Conservation (phyloP, 2,888 invertebrate genomes). For the Agrilus cyanescens region DNA sequence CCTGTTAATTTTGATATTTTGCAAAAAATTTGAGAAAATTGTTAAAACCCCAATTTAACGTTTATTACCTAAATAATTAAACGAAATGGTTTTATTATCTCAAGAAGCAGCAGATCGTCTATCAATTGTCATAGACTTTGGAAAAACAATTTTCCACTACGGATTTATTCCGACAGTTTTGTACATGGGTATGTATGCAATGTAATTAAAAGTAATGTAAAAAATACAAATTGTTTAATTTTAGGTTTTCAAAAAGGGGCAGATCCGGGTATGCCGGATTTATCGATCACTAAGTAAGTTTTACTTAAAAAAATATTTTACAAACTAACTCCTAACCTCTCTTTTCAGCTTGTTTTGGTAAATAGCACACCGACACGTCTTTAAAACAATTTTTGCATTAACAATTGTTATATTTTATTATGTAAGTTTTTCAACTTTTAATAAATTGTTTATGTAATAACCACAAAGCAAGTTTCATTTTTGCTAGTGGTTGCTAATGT, state of each 20-base stretch:
- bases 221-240: conserved; percentile 14
- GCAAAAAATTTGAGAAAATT: no score
- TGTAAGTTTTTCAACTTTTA: not conserved
- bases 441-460: not conserved
- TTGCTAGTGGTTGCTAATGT: no score
- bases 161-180: conserved; percentile 58
- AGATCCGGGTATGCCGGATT: conserved; percentile 57
- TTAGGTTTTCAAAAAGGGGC: conserved; percentile 55
- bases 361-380: conserved; percentile 8
- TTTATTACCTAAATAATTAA: no score
- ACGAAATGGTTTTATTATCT: conserved; percentile 35
- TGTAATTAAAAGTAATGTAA: not conserved
- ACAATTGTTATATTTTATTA: conserved; percentile 4
- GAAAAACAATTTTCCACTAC: conserved; percentile 54
- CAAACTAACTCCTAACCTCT: conserved; percentile 11
- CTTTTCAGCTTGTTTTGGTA: conserved; percentile 37
- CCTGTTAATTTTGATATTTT: no score
- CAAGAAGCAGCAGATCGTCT: conserved; percentile 49
- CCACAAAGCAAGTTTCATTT: no score
- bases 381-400: conserved; percentile 1
- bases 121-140: conserved; percentile 43
- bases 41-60: no score
- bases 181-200: conserved; percentile 44
- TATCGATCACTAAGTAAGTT: conserved; percentile 41
- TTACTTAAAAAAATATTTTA: conserved; percentile 1